phyloP scores from a whole-genome alignment of 2,888 invertebrate genomes.

The Mythimna loreyi region DNA sequence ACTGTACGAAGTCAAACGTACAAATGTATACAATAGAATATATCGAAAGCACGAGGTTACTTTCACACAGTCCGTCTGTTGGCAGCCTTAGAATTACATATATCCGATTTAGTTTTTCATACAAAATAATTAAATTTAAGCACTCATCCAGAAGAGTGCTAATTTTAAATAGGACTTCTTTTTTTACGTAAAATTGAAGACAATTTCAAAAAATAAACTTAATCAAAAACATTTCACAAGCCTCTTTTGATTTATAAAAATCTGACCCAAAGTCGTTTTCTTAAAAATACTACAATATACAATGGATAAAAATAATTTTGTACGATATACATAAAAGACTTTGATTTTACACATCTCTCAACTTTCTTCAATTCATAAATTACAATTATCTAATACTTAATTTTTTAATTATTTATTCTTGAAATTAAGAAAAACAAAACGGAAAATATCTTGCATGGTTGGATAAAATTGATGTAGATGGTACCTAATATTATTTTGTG shows the following conservation, averaged over 20 bases:
- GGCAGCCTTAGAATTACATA: too few species aligned
- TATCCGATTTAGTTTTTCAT: too few species aligned
- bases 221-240: slow-evolving; percentile 17
- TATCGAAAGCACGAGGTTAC: too few species aligned
- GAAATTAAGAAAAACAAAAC: neutral
- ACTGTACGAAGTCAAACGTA: too few species aligned
- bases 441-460: neutral
- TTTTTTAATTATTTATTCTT: slow-evolving; percentile 8
- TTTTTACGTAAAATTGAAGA: neutral
- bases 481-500: neutral
- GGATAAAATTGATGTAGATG: neutral
- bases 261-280: slow-evolving; percentile 6
- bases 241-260: slow-evolving; percentile 16
- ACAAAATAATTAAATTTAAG: too few species aligned
- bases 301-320: slow-evolving; percentile 35
- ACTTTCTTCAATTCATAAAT: slow-evolving; percentile 7
- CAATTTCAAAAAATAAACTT: slow-evolving; percentile 6
- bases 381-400: slow-evolving; percentile 8
- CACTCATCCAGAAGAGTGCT: neutral
- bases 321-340: slow-evolving; percentile 24
- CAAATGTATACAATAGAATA: too few species aligned
- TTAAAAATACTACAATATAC: slow-evolving; percentile 29
- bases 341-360: slow-evolving; percentile 14
- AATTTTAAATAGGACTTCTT: slow-evolving; percentile 28
- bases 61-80: too few species aligned